phyloP scores from a whole-genome alignment of 2,113 vertebrate genomes.

The Piprites chloris region DNA sequence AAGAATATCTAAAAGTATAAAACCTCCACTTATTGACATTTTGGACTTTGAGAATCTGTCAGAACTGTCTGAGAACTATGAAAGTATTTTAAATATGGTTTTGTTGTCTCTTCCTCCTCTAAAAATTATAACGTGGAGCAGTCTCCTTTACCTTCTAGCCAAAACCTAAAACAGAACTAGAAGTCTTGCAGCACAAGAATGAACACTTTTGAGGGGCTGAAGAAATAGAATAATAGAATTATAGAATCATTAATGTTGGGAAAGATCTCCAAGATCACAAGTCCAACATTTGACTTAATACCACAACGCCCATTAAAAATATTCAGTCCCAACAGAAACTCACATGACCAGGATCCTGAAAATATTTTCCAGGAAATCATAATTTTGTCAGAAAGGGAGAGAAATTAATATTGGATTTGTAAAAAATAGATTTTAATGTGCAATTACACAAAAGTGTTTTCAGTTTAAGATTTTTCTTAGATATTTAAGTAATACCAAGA shows the following conservation, averaged over 20 bases:
- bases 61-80: background rate
- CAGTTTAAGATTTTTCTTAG: background rate
- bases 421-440: background rate
- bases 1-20: background rate
- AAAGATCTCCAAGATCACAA: background rate
- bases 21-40: fast-evolving
- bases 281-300: background rate
- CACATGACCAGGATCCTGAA: background rate
- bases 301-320: background rate
- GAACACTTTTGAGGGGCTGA: background rate
- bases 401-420: fast-evolving
- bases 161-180: background rate
- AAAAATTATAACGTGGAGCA: background rate
- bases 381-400: background rate
- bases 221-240: background rate
- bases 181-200: background rate
- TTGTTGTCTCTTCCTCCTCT: background rate
- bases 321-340: background rate
- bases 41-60: background rate
- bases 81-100: background rate
- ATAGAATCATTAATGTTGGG: background rate
- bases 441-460: background rate
- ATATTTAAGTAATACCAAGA: background rate
- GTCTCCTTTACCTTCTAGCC: background rate
- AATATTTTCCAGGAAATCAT: background rate